These are phyloP conservation scores for Oreochromis aureus DNA, from an alignment of 2,113 vertebrate species.

Conservation along the genomic window DNA sequence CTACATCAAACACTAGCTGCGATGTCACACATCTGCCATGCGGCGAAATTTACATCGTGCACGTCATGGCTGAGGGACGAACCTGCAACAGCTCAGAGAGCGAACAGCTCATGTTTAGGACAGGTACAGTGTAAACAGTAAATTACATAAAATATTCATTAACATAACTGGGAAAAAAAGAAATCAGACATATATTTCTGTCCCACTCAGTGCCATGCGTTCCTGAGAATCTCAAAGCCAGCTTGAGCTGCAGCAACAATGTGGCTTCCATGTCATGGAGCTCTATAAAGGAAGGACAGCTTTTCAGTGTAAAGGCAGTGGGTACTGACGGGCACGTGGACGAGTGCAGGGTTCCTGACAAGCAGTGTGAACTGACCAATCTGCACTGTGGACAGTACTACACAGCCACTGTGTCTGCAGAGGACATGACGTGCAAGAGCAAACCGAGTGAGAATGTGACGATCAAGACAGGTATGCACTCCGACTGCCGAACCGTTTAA, in stretches of 20 bases:
- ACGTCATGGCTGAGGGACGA: constrained; percentile 61
- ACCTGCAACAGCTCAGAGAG: constrained; percentile 73
- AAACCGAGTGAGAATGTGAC: constrained; percentile 35
- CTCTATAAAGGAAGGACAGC: constrained; percentile 33
- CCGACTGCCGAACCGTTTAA: neutral
- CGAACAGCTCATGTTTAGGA: constrained; percentile 30
- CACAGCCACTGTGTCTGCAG: constrained; percentile 53
- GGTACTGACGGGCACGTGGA: constrained; percentile 18
- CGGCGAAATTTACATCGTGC: constrained; percentile 61
- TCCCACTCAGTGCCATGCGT: constrained; percentile 57
- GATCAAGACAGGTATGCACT: constrained; percentile 65
- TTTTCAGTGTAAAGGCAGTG: constrained; percentile 56
- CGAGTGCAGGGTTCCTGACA: constrained; percentile 36
- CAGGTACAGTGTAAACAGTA: constrained; percentile 44
- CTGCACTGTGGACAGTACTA: constrained; percentile 69
- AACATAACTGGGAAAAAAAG: neutral
- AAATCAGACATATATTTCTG: neutral
- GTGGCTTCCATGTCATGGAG: constrained; percentile 63
- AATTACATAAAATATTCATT: neutral
- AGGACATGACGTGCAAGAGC: constrained; percentile 61
- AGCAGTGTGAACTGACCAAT: constrained; percentile 53
- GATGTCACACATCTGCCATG: constrained; percentile 63
- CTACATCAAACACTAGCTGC: constrained; percentile 35
- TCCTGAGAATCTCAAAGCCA: constrained; percentile 52
- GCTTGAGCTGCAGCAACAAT: constrained; percentile 60